phyloP scores from a whole-genome alignment of 2,113 vertebrate genomes.

The Osmerus eperlanus region DNA sequence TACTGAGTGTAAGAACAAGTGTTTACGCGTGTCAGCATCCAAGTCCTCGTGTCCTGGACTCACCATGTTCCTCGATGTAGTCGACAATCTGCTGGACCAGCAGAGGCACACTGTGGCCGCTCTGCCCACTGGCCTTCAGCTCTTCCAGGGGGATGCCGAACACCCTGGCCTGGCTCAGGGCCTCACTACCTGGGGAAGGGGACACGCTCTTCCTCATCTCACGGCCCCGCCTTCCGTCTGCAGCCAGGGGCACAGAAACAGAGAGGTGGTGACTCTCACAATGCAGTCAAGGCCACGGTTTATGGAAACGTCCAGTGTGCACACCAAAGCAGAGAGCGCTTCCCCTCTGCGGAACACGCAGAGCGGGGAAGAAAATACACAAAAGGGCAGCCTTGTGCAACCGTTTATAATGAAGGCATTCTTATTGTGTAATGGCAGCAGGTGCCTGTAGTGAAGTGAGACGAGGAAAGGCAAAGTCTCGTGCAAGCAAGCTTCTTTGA shows the following conservation, averaged over 20 bases:
- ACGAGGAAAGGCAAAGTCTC: no score
- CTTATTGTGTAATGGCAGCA: constrained; percentile 19
- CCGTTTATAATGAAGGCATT: background rate
- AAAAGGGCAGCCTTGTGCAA: constrained; percentile 11
- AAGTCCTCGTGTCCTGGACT: constrained; percentile 45
- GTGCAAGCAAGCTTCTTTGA: no score
- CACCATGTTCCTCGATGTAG: constrained; percentile 98
- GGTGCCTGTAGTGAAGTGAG: background rate
- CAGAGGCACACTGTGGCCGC: constrained; percentile 90
- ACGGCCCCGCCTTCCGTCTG: constrained; percentile 89
- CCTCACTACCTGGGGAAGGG: constrained; percentile 89
- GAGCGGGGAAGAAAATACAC: background rate
- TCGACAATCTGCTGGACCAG: constrained; percentile 95
- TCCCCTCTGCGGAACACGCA: background rate
- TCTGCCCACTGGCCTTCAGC: constrained; percentile 87
- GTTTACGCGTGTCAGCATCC: background rate
- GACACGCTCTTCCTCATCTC: constrained; percentile 99
- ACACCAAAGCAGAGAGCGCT: constrained; percentile 1
- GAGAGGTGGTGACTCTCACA: background rate
- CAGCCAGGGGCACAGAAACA: background rate
- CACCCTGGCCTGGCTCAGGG: constrained; percentile 89
- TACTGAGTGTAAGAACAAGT: background rate
- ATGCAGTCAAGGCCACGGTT: background rate
- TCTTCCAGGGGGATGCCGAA: constrained; percentile 97
- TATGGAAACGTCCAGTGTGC: background rate